Base-by-base conservation (phyloP, 2,113 vertebrate species). In the Dissostichus mawsoni region DNA sequence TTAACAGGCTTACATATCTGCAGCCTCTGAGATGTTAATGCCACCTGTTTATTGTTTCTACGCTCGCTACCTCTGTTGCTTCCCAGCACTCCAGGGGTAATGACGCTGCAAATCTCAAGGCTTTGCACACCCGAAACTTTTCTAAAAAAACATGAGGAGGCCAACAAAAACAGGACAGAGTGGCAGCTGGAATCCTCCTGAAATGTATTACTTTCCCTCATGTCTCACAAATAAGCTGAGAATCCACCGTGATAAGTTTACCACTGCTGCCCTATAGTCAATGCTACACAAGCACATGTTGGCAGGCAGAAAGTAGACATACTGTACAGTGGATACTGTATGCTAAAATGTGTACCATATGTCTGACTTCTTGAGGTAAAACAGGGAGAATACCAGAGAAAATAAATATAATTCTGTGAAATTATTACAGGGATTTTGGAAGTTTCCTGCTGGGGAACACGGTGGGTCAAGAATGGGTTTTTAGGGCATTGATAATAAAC, bases 31-130 rank as follows among this genome's bases (percentile, higher is more conserved):
- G 61, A 58, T 59, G 69, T 74, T 75, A 85, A 81, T 69, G 47
- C 62, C 66, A 57, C 41, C 56, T 47, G 53, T 72, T 86, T 89
- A 76, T 87, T 92, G 74, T 84, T 85, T 85, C 53, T 68, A 36
- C 3, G 0, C 64, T 74, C 56, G 17, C 33, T 81, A 18, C 53
- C 52, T 59, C 51, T 50, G 71, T 55, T 56, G 61, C 78, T 25
- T 48, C 44, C 44, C 17, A 47, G 69, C 50, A 62, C 72, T 68
- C 18, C 41, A 4, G 62, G 12, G 57, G 14, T 80, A 78, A 74
- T 55, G 62, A 77, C 20, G 4, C 3, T 64, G 56, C 50, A 87
- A 78, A 90, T 86, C 83, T 56, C 68, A 47, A 8, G 78, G 61
- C 20, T 85, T 74, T 70, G 51, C 61, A 81, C 48, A 73, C 44